Evolutionary conservation across 2,113 vertebrate genomes (phyloP), one percentile per base, ranked within the genome.

Genomic region (Phyllopteryx taeniolatus): DNA sequence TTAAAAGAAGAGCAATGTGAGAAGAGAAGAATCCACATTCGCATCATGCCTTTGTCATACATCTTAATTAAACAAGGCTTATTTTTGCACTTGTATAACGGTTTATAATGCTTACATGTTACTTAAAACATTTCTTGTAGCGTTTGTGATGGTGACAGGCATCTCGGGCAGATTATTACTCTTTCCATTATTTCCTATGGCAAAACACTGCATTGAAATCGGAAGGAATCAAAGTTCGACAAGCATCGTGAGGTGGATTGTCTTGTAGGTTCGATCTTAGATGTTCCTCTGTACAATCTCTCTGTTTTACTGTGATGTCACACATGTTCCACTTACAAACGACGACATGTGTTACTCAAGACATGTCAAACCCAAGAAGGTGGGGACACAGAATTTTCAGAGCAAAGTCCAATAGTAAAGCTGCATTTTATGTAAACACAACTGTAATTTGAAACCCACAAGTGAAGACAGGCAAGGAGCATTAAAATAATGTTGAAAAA

Each of bases 351-450:
- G 53, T n/a, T n/a, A 11, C 33, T 62, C 8, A 19, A 39, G 17
- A 35, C 53, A 42, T 9, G 7, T 20, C n/a, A 78, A 31, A 44
- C 65, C 39, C 42, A 51, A 11, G 19, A 78, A 67, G 68, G 75
- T 68, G 53, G 56, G 53, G 42, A 33, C 42, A 76, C 68, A 71
- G 20, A n/a, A 20, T 22, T 54, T 54, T 51, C 81, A 72, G 83
- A 78, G 62, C 76, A 86, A 84, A 85, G 78, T 85, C 72, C 78
- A 73, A 19, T 39, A 67, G n/a, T 8, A 47, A 61, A 31, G 72
- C 54, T 44, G 3, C 3, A 13, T 72, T 73, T 62, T 19, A 71
- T 66, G 70, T 59, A 53, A 70, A 71, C 42, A 64, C 13, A 42
- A 51, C 70, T 22, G 6, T 22, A 8, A 11, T 54, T 54, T 22